Conservation (phyloP, 2,797 vertebrate genomes). For the Merluccius polli region DNA sequence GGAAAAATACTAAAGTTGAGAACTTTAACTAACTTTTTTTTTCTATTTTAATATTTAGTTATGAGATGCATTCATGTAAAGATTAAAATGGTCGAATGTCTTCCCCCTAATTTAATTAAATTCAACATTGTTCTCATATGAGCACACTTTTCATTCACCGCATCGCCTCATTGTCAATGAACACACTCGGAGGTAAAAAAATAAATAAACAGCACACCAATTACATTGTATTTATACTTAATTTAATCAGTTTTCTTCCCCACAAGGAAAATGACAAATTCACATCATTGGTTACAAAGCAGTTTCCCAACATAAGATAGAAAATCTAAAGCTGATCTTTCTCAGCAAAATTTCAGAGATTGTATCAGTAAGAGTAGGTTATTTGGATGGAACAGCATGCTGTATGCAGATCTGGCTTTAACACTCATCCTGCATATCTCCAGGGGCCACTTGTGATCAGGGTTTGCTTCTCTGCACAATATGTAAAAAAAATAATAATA, state of each 20-base stretch:
- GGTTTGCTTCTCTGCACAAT: neutral
- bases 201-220: neutral
- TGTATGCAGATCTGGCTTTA: neutral
- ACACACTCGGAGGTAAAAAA: neutral
- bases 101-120: neutral
- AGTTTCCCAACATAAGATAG: slow-evolving; percentile 23
- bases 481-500: neutral
- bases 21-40: neutral
- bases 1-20: neutral
- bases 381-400: neutral
- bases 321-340: slow-evolving; percentile 7
- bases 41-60: neutral
- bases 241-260: neutral
- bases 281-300: slow-evolving; percentile 66
- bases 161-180: neutral
- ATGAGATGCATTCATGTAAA: neutral
- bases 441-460: neutral
- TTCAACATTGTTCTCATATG: neutral
- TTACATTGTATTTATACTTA: neutral
- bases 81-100: neutral
- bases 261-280: slow-evolving; percentile 74
- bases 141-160: neutral
- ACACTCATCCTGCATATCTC: neutral
- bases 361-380: neutral
- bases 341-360: neutral